Base-by-base conservation (phyloP, 2,888 invertebrate species). In the Encarsia formosa region DNA sequence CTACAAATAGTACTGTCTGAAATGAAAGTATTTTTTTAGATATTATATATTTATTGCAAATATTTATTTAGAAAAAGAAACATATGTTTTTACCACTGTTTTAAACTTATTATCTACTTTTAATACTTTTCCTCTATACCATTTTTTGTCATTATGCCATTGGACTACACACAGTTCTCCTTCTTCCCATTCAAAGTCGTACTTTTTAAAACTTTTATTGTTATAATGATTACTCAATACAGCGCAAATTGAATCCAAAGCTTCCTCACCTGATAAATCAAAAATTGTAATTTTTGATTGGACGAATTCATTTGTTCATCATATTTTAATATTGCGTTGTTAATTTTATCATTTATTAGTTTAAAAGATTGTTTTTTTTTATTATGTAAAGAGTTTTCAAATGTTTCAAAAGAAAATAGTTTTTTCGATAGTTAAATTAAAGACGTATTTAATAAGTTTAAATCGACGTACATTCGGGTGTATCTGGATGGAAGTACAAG, bases 151-250 rank as follows among this genome's bases (percentile, higher is more conserved):
- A 15, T 77, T 58, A 61, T 81, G 82, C 70, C 81, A 90, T 52
- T 78, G 75, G 0, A 85, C 88, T 24, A 87, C 76, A 66, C 88
- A 89, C 4, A 85, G 77, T 56, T 87, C 84, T 2, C 84, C 86
- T 3, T 75, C 67, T 5, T 71, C 63, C 86, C 84, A 88, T 54
- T 75, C 73, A n/a, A 67, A 66, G 56, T 77, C 78, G 45, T 75
- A 70, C 11, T 77, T 73, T 62, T 77, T 76, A 1, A 77, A 75
- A 48, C 76, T 73, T 0, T 76, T 70, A 11, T 74, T 63, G 22
- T 71, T 71, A 61, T 80, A 81, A 39, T 77, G 74, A 1, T 75
- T 69, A 23, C 75, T 69, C 5, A 86, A 71, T 8, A 77, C 75
- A 34, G 70, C 69, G 45, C 77, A 76, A 54, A 86, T 81, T 3